Evolutionary conservation across 2,888 invertebrate genomes (phyloP).

Genomic region (Clanis bilineata): DNA sequence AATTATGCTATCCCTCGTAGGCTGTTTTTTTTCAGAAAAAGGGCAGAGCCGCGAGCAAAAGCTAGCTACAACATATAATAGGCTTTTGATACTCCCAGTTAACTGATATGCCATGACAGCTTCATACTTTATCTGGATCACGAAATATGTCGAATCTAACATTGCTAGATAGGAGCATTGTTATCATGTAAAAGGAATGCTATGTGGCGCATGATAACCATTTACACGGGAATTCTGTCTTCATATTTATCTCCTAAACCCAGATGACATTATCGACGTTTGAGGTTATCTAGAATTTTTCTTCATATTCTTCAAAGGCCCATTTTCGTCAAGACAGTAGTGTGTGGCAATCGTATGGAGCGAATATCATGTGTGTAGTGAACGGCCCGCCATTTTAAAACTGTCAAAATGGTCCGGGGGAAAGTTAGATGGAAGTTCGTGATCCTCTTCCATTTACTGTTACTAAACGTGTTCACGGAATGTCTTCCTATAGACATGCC

Average conservation of each 20-base stretch:
- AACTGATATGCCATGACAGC: neutral
- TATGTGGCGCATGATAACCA: neutral
- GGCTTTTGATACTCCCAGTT: neutral
- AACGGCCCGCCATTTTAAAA: slow-evolving; percentile 37
- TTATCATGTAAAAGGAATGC: neutral
- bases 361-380: slow-evolving; percentile 30
- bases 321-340: slow-evolving; percentile 38
- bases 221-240: slow-evolving; percentile 19
- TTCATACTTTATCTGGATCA: neutral
- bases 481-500: slow-evolving; percentile 44
- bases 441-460: slow-evolving; percentile 38
- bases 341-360: slow-evolving; percentile 43
- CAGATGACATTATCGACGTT: slow-evolving; percentile 46
- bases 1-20: too few species aligned
- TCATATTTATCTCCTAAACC: slow-evolving; percentile 36
- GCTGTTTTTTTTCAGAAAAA: too few species aligned
- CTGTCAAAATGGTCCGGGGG: slow-evolving; percentile 55
- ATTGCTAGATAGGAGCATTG: neutral
- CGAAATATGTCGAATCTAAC: neutral
- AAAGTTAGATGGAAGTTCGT: slow-evolving; percentile 52
- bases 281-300: slow-evolving; percentile 27
- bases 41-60: too few species aligned
- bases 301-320: slow-evolving; percentile 22
- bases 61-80: neutral
- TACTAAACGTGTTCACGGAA: slow-evolving; percentile 45